Evolutionary conservation across 2,113 vertebrate species (phyloP), one percentile per base, ranked within the genome.

Genomic region (Falcunculus frontatus): DNA sequence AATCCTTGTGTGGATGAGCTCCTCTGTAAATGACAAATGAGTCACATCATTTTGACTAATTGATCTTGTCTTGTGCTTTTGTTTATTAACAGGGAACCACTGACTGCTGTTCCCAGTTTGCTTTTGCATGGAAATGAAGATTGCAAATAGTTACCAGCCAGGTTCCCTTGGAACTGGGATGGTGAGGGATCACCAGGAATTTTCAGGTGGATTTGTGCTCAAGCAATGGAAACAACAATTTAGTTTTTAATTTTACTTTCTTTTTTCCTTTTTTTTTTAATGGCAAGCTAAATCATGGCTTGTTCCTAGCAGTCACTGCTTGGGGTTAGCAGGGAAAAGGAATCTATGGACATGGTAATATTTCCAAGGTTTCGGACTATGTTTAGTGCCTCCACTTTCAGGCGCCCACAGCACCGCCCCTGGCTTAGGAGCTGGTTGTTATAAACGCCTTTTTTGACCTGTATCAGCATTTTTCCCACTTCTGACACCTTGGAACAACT

Each of bases 21-120:
- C 32, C 16, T 77, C 67, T 47, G 55, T 13, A 84, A 86, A 78
- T 84, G 93, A 94, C 75, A 93, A 88, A 90, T 89, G 88, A 96
- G 50, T 96, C 87, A 72, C 85, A 91, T 94, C 35, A 52, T 85
- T 90, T 90, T 95, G 82, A 77, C 92, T 96, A 97, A 94, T 84
- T 96, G 92, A 75, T 94, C 90, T 81, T 93, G 79, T 80, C 92
- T 86, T 17, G 35, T 86, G 83, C 68, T 52, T 95, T 95, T 97
- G 95, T 96, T 96, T 94, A 81, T 97, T 90, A 93, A 90, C 82
- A 86, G 44, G 47, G 52, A 94, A 52, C 27, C n/a, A 56, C 64
- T 68, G 89, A 55, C 60, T 92, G 82, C 92, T 86, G 46, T 49
- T 95, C 55, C 59, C 60, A 25, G 84, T 81, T 59, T 86, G 47